These are phyloP conservation scores for Altica lythri DNA, from an alignment of 2,888 invertebrate species.

Conservation along the genomic window DNA sequence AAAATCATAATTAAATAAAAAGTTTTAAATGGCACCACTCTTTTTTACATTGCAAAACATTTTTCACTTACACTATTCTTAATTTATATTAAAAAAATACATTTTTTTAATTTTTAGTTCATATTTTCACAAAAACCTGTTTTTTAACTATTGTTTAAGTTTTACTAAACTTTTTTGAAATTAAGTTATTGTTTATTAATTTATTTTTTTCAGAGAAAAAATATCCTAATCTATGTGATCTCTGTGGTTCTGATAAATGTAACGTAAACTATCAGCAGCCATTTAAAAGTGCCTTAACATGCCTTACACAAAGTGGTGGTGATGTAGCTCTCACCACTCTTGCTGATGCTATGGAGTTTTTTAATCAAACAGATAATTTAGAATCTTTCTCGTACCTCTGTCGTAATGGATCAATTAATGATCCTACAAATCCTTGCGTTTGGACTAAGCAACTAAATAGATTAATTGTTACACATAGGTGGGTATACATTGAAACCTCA, in stretches of 20 bases:
- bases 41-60: too few relatives aligned
- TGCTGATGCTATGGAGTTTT: slow-evolving; percentile 49
- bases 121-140: too few relatives aligned
- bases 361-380: slow-evolving; percentile 37
- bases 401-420: slow-evolving; percentile 46
- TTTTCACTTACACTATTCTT: too few relatives aligned
- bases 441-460: slow-evolving; percentile 69
- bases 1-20: too few relatives aligned
- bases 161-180: too few relatives aligned
- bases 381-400: slow-evolving; percentile 49
- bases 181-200: too few relatives aligned
- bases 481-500: too few relatives aligned
- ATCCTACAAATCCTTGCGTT: slow-evolving; percentile 58
- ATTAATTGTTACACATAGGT: slow-evolving; percentile 63
- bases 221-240: slow-evolving; percentile 47
- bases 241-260: slow-evolving; percentile 39
- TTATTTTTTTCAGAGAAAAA: slow-evolving; percentile 36
- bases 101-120: too few relatives aligned
- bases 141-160: too few relatives aligned
- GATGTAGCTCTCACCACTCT: slow-evolving; percentile 63
- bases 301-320: slow-evolving; percentile 57
- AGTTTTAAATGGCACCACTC: too few relatives aligned
- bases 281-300: slow-evolving; percentile 48
- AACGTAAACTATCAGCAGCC: slow-evolving; percentile 38
- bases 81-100: too few relatives aligned